A percentile compares a stretch with the other conserved stretches of the same genome.
Conservation (phyloP, 2,797 vertebrate genomes). For the Sebastes jordani region DNA sequence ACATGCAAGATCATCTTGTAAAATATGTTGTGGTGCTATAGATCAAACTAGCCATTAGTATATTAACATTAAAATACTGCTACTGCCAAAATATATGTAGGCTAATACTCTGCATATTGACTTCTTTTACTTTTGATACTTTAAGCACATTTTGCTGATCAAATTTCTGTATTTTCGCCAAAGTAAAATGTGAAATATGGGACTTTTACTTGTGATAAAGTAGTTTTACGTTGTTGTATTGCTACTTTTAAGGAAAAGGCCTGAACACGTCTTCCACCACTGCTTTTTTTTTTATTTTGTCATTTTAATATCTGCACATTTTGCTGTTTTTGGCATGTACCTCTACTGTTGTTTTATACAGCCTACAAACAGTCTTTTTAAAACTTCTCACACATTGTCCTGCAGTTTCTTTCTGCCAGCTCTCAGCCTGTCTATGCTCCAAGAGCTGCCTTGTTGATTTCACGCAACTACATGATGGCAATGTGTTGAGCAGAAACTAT, state of each 20-base stretch:
- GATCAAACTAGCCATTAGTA: neutral
- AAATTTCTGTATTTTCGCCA: neutral
- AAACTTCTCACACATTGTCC: neutral
- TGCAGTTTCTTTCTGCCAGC: constrained; percentile 9
- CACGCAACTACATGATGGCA: constrained; percentile 3
- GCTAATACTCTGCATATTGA: neutral
- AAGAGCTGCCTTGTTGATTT: constrained; percentile 20
- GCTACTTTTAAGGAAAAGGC: neutral
- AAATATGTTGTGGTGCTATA: neutral
- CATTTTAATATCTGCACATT: neutral
- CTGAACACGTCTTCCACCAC: neutral
- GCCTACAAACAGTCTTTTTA: neutral
- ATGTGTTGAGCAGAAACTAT: constrained; percentile 13
- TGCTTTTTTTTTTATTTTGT: neutral
- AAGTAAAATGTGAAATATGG: neutral
- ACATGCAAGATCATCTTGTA: neutral
- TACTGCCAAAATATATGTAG: neutral
- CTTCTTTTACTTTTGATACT: neutral
- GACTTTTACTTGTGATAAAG: neutral
- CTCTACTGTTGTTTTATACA: too few relatives aligned
- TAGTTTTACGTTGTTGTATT: neutral
- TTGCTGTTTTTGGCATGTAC: neutral
- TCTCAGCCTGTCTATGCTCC: neutral
- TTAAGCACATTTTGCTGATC: neutral
- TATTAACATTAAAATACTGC: neutral